Evolutionary conservation across 2,888 invertebrate species (phyloP), one percentile per base, ranked within the genome.

Genomic region (Serrognathus titanus): DNA sequence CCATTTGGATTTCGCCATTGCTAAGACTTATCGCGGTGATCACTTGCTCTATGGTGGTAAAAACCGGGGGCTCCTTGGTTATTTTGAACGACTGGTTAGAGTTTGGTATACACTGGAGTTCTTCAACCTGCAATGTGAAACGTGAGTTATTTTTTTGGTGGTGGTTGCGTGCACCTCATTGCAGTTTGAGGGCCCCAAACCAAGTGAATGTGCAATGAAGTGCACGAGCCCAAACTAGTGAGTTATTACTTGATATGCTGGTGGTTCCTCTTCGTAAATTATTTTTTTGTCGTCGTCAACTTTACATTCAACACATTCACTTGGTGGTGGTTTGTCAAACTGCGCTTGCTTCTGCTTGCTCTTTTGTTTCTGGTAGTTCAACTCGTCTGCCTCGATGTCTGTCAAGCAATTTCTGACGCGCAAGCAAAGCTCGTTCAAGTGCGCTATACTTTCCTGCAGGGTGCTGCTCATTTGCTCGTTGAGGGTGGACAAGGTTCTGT

Each of bases 381-480:
- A 13, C 31, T 61, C 52, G 39, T 64, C 60, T 37, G 52, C 47
- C 37, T 64, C 61, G 45, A 67, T 66, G 48, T 67, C 66, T 2
- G 61, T 60, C n/a, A 68, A 48, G 12, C 64, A 66, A 2, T 53
- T 57, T 6, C 65, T 52, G 7, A 69, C 63, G 24, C 63, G 58
- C 51, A 64, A 56, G 49, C 64, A 62, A 31, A 69, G 66, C 16
- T 62, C 59, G 41, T 69, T 66, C 31, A 68, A 50, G 16, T 60
- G 65, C 20, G 63, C 63, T 10, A 69, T 61, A 51, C 63, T 63
- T n/a, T 67, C 58, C 11, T 63, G 54, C 8, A 69, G 53, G 2
- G 64, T 63, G 12, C 60, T 60, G 53, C 67, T 68, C 61, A 67
- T 68, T 36, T 68, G 61, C 45, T 65, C 62, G 47, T 66, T 66